Base-by-base conservation (phyloP, 2,888 invertebrate genomes). In the Drosophila lacicola region DNA sequence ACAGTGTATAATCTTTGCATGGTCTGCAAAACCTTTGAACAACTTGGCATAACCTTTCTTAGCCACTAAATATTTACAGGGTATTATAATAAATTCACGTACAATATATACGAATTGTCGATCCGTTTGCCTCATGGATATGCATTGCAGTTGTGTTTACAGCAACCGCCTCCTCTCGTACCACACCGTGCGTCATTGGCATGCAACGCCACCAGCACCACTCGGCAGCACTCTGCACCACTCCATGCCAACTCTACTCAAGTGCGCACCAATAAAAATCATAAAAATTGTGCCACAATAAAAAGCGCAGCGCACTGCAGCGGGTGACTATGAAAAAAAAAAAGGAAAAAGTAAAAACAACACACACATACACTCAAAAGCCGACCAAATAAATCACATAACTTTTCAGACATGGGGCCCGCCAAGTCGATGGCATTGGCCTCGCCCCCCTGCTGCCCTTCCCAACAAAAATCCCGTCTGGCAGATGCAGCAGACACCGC, bases 361-460 rank as follows among this genome's bases (percentile, higher is more conserved):
- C 21, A 57, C 42, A 63, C 45, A 63, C 45, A 66, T 46, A 65
- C 34, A 62, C 58, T 65, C 67, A 62, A 50, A 63, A 72, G 74
- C 71, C 85, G 85, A 78, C 80, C 83, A 80, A 85, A 84, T 84
- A 84, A 84, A 84, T 84, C 83, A 84, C 81, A 85, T 78, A 84
- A 83, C 83, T 84, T 84, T 75, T 75, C 85, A 85, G 83, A 85
- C 83, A 66, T 70, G 78, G 71, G 71, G 60, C 72, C 78, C 77
- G 76, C 78, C 82, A 80, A 78, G 74, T 70, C 63, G 54, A 19
- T 63, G 64, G 51, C 47, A 44, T 50, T 13, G 41, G 44, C 29
- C 46, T 13, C 47, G 49, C 42, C 21, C 33, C 36, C 49, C 36
- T 9, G 1, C 39, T 2, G 29, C 11, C 5, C n/a, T 1, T 13